phyloP scores from a whole-genome alignment of 2,113 vertebrate species.

The Sminthopsis crassicaudata region DNA sequence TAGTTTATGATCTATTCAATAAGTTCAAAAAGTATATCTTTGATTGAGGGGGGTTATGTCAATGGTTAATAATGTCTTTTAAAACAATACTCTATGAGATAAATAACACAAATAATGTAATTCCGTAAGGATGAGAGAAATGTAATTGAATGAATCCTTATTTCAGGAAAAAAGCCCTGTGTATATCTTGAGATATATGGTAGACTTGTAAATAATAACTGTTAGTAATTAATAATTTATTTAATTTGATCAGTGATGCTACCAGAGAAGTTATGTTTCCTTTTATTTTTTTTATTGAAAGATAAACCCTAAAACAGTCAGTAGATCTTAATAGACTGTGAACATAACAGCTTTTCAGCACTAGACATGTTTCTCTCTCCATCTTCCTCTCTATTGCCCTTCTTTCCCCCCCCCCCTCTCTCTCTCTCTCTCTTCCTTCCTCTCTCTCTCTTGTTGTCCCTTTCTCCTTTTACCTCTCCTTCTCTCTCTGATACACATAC shows the following conservation, averaged over 20 bases:
- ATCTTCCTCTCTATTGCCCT: too few relatives aligned
- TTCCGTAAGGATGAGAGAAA: background rate
- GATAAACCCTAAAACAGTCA: background rate
- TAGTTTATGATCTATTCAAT: background rate
- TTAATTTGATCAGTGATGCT: background rate
- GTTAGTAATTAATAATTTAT: background rate
- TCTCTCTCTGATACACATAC: background rate
- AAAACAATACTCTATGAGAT: background rate
- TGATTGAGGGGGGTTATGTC: background rate
- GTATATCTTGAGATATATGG: background rate
- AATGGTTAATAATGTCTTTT: background rate
- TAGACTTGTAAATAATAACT: background rate
- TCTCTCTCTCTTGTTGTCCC: too few relatives aligned
- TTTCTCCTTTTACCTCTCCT: too few relatives aligned
- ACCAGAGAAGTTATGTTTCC: background rate
- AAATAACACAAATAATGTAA: background rate
- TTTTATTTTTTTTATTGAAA: background rate
- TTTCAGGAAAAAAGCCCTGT: background rate
- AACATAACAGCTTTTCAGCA: background rate
- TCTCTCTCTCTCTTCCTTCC: too few relatives aligned
- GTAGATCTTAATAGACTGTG: background rate
- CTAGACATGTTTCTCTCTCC: too few relatives aligned
- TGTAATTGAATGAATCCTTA: background rate
- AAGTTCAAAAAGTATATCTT: background rate
- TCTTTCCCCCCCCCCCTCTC: too few relatives aligned